A percentile compares a stretch with the other conserved stretches of the same genome.
These are phyloP conservation scores for Campylomormyrus tamandua DNA, from an alignment of 2,113 vertebrate genomes.

Conservation along the genomic window DNA sequence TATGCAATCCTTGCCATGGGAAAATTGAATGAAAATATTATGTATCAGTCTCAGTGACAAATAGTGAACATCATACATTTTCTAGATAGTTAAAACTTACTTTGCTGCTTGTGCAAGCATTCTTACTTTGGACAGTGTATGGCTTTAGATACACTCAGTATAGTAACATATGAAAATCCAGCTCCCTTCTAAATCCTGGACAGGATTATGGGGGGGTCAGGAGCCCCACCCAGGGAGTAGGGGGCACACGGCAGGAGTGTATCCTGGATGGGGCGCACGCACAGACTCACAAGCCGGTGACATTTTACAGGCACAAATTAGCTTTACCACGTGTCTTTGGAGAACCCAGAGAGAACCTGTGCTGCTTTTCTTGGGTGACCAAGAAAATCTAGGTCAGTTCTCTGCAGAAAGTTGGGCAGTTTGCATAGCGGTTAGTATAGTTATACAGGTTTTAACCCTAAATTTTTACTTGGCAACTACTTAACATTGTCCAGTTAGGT, in stretches of 20 bases:
- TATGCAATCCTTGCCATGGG: neutral
- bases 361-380: neutral
- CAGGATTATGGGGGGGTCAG: neutral
- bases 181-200: neutral
- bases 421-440: neutral
- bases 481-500: neutral
- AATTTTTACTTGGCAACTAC: neutral
- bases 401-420: neutral
- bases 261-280: neutral
- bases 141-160: neutral
- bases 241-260: neutral
- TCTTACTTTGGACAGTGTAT: neutral
- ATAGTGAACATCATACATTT: neutral
- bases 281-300: neutral
- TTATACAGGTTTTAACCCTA: neutral
- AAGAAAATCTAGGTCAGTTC: neutral
- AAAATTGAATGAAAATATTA: slow-evolving; percentile 4
- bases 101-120: neutral
- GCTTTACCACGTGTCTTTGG: neutral
- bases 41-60: neutral
- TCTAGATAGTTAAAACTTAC: neutral
- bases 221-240: neutral
- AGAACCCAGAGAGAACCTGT: neutral
- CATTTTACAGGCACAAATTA: neutral
- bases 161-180: neutral